phyloP scores from a whole-genome alignment of 2,113 vertebrate genomes.

The Centropus unirufus region DNA sequence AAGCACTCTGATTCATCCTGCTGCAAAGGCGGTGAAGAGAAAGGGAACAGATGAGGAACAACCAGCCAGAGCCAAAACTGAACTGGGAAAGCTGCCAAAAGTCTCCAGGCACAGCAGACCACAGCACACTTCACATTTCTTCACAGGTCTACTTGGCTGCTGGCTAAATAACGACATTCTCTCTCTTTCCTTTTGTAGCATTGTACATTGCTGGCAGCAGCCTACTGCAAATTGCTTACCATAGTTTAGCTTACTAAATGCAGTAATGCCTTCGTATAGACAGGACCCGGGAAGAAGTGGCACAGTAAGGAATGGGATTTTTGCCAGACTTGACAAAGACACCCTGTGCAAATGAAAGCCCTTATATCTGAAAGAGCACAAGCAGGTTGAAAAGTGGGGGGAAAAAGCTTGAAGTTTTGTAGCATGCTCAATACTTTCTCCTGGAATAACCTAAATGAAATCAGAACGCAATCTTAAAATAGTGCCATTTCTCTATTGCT shows the following conservation, averaged over 20 bases:
- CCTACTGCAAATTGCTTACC: constrained; percentile 7
- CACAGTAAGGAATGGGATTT: background rate
- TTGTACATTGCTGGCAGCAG: background rate
- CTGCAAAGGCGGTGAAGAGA: constrained; percentile 13
- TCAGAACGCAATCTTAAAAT: background rate
- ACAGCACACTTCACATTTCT: constrained; percentile 50
- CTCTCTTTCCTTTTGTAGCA: constrained; percentile 13
- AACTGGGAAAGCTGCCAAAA: constrained; percentile 60
- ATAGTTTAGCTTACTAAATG: constrained; percentile 20
- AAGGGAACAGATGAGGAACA: constrained; percentile 62
- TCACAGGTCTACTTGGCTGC: constrained; percentile 54
- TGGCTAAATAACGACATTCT: constrained; percentile 35
- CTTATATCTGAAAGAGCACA: background rate
- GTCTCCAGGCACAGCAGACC: constrained; percentile 48
- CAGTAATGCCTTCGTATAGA: background rate
- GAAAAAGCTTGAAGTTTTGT: constrained; percentile 1
- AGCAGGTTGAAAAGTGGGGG: background rate
- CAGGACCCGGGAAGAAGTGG: background rate
- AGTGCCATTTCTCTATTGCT: background rate
- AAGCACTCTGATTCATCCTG: constrained; percentile 28
- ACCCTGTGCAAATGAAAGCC: constrained; percentile 33
- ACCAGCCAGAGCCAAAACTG: constrained; percentile 55
- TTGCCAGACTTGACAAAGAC: constrained; percentile 48
- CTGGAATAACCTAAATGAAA: background rate
- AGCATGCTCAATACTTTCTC: background rate